phyloP scores from a whole-genome alignment of 2,888 invertebrate species.

The Merodon equestris region DNA sequence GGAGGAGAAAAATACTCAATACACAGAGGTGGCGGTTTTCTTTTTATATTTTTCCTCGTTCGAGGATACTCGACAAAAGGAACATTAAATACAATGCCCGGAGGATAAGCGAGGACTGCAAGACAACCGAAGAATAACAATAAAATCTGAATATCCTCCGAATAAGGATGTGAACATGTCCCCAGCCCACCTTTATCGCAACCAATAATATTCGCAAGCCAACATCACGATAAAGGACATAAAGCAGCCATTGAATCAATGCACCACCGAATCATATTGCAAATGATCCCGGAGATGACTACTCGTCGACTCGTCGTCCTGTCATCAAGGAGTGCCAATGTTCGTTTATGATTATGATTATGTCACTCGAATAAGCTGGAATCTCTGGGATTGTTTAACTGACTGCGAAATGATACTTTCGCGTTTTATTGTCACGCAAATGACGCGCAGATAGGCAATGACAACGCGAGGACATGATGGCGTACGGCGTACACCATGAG shows the following conservation, averaged over 20 bases:
- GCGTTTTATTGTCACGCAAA: slow-evolving; percentile 46
- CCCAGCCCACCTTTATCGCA: no score
- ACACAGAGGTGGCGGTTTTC: slow-evolving; percentile 25
- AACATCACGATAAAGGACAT: no score
- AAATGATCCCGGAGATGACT: no score
- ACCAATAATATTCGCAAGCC: no score
- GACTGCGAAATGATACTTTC: slow-evolving; percentile 65
- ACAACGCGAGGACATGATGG: slow-evolving; percentile 25
- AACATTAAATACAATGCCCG: slow-evolving; percentile 12
- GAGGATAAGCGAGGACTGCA: not conserved
- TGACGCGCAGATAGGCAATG: slow-evolving; percentile 4
- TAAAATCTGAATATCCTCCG: no score
- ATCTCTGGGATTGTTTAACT: slow-evolving; percentile 55
- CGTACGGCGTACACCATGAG: slow-evolving; percentile 16
- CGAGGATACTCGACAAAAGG: slow-evolving; percentile 10
- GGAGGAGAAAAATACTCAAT: slow-evolving; percentile 19
- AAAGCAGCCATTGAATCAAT: no score
- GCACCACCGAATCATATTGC: no score
- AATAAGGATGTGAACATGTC: no score
- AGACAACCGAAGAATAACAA: no score
- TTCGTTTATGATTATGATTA: slow-evolving; percentile 61
- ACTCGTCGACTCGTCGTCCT: no score
- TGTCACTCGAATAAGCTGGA: slow-evolving; percentile 49
- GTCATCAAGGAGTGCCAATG: slow-evolving; percentile 17
- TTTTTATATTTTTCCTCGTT: not conserved